A percentile compares a stretch with the other conserved stretches of the same genome.
Evolutionary conservation across 2,888 invertebrate genomes (phyloP).

Genomic region (Cheilosia vernalis): DNA sequence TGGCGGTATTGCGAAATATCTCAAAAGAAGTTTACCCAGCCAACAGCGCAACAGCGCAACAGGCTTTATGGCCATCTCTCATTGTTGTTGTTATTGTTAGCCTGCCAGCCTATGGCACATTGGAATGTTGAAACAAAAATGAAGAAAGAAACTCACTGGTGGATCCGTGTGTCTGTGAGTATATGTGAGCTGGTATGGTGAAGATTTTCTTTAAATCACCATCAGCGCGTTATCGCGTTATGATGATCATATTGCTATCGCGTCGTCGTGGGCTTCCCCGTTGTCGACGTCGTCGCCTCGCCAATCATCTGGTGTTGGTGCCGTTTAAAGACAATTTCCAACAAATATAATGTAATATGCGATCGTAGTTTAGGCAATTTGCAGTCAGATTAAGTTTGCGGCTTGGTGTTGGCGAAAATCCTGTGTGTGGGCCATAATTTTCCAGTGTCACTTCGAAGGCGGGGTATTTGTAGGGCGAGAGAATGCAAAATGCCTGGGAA

Average conservation of each 20-base stretch:
- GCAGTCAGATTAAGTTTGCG: constrained; percentile 8
- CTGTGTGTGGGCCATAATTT: constrained; percentile 50
- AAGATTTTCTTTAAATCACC: constrained; percentile 55
- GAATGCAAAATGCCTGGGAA: constrained; percentile 60
- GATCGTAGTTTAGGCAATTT: constrained; percentile 28
- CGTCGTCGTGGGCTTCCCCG: constrained; percentile 28
- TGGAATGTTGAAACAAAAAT: constrained; percentile 67
- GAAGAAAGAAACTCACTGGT: constrained; percentile 1
- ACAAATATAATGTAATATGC: background rate
- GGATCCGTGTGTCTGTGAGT: constrained; percentile 1
- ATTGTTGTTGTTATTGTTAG: constrained; percentile 50
- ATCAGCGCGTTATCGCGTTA: constrained; percentile 26
- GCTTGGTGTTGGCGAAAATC: constrained; percentile 18
- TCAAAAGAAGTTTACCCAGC: constrained; percentile 42
- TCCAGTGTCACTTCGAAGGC: constrained; percentile 42
- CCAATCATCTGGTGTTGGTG: constrained; percentile 52
- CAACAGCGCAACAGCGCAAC: constrained; percentile 31
- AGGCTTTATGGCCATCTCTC: constrained; percentile 43
- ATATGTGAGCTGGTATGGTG: background rate
- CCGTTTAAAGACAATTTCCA: constrained; percentile 38
- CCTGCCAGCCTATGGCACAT: constrained; percentile 25
- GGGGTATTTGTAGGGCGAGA: background rate
- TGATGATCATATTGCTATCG: constrained; percentile 45
- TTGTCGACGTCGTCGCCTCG: constrained; percentile 30
- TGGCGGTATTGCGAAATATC: constrained; percentile 52